Percentiles rank a stretch among this genome's conserved stretches.
Evolutionary conservation across 64 coral and sea anemone genomes (phyloP).

Genomic region (Platygyra sinensis): DNA sequence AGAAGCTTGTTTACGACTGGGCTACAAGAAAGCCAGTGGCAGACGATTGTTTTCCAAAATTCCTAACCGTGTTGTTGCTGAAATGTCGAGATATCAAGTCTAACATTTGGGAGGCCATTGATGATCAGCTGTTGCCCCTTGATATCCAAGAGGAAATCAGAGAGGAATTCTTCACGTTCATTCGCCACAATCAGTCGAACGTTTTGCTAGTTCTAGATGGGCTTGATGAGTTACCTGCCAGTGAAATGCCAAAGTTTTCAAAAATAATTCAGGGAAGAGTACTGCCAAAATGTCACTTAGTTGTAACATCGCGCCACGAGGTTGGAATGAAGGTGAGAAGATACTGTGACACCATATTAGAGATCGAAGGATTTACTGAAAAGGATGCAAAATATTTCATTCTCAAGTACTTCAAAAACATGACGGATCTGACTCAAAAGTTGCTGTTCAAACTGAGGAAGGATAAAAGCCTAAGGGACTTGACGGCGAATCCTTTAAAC

Average conservation of each 20-base stretch:
- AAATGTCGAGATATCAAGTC: constrained; percentile 21
- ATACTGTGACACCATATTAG: constrained; percentile 14
- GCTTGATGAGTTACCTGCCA: constrained; percentile 1
- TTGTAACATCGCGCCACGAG: constrained; percentile 15
- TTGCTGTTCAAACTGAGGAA: neutral
- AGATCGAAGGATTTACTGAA: constrained; percentile 14
- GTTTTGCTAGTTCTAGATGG: constrained; percentile 38
- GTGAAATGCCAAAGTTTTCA: neutral
- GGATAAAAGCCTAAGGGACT: neutral
- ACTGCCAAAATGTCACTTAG: neutral
- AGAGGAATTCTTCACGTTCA: neutral
- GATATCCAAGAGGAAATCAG: constrained; percentile 27
- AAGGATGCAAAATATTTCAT: neutral
- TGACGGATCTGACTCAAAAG: neutral
- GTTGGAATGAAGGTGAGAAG: neutral
- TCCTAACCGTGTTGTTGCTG: constrained; percentile 32
- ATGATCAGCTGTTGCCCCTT: constrained; percentile 18
- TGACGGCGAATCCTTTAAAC: constrained; percentile 1
- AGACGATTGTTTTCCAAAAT: neutral
- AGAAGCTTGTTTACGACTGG: constrained; percentile 2
- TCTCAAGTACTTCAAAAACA: neutral
- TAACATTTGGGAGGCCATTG: constrained; percentile 16
- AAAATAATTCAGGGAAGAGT: constrained; percentile 1
- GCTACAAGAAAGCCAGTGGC: neutral
- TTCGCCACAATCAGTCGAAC: constrained; percentile 16